Conservation (phyloP, 2,888 invertebrate species). For the Andrena chrysosceles region DNA sequence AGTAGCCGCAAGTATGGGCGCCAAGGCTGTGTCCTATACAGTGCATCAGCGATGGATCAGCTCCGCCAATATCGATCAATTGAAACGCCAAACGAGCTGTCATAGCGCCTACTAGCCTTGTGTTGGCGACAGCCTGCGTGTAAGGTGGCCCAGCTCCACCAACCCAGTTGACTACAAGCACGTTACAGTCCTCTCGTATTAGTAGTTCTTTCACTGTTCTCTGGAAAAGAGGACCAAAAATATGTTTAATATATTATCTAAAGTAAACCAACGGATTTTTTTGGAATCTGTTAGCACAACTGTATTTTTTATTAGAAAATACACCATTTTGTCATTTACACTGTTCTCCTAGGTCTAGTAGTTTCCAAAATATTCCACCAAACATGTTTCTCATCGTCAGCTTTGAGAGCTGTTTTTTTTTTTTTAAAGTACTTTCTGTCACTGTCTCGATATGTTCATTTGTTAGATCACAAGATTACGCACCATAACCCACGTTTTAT, state of each 20-base stretch:
- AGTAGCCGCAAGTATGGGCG: slow-evolving; percentile 93
- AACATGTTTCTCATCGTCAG: no score
- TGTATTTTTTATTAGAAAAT: no score
- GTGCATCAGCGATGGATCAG: slow-evolving; percentile 88
- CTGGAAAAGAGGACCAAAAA: slow-evolving; percentile 84
- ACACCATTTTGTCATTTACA: no score
- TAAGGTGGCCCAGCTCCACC: slow-evolving; percentile 95
- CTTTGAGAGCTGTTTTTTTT: no score
- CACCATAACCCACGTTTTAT: slow-evolving; percentile 91
- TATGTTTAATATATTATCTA: background rate
- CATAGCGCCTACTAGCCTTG: slow-evolving; percentile 93
- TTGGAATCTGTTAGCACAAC: no score
- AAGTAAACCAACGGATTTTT: no score
- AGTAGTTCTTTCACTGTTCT: slow-evolving; percentile 91
- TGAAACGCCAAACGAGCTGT: slow-evolving; percentile 89
- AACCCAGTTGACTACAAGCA: slow-evolving; percentile 94
- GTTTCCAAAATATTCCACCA: no score
- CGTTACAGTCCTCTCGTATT: slow-evolving; percentile 89
- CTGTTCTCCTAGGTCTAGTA: no score
- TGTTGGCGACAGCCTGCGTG: slow-evolving; percentile 96
- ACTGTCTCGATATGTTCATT: background rate
- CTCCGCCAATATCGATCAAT: slow-evolving; percentile 83
- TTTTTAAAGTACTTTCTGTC: background rate
- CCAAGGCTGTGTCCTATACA: slow-evolving; percentile 95
- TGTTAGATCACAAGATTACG: slow-evolving; percentile 49